Evolutionary conservation across 1,140 invertebrate genomes (phyloP).

Genomic region (Cylas formicarius): DNA sequence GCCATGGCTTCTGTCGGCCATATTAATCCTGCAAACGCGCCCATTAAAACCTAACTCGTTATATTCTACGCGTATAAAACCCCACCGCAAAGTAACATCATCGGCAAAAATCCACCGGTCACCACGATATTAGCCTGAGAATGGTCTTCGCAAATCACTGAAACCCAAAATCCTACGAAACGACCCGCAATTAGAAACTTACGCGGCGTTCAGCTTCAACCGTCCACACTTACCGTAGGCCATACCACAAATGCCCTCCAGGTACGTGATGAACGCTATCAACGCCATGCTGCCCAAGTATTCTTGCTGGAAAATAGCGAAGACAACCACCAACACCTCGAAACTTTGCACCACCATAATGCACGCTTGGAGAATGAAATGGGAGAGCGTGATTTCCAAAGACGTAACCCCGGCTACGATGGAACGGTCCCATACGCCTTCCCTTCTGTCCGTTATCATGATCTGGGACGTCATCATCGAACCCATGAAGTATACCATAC

Average conservation of each 20-base stretch:
- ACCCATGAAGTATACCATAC: conserved; percentile 72
- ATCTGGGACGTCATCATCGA: conserved; percentile 69
- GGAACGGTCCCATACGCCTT: conserved; percentile 70
- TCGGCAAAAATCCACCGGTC: conserved; percentile 80
- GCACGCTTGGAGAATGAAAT: conserved; percentile 65
- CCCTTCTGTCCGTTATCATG: conserved; percentile 73
- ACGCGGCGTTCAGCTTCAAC: not conserved
- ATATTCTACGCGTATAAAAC: conserved; percentile 25
- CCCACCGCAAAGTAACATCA: conserved; percentile 75
- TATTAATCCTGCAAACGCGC: conserved; percentile 60
- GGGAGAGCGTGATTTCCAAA: conserved; percentile 55
- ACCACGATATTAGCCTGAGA: conserved; percentile 75
- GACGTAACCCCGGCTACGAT: conserved; percentile 60
- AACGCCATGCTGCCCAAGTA: conserved; percentile 41
- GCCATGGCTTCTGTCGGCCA: conserved; percentile 85
- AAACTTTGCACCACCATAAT: conserved; percentile 56
- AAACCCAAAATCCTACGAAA: conserved; percentile 65
- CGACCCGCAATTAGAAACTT: not conserved
- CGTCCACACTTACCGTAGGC: conserved; percentile 40
- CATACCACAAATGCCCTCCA: conserved; percentile 49
- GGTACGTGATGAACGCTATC: conserved; percentile 34
- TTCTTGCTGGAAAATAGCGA: conserved; percentile 44
- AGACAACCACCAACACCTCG: conserved; percentile 48
- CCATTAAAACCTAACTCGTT: conserved; percentile 6
- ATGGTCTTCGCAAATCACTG: conserved; percentile 67